Percentiles rank a stretch among this genome's conserved stretches.
These are phyloP conservation scores for Acrocyrtus sp. DNA, from an alignment of 2,888 invertebrate species.

Conservation along the genomic window DNA sequence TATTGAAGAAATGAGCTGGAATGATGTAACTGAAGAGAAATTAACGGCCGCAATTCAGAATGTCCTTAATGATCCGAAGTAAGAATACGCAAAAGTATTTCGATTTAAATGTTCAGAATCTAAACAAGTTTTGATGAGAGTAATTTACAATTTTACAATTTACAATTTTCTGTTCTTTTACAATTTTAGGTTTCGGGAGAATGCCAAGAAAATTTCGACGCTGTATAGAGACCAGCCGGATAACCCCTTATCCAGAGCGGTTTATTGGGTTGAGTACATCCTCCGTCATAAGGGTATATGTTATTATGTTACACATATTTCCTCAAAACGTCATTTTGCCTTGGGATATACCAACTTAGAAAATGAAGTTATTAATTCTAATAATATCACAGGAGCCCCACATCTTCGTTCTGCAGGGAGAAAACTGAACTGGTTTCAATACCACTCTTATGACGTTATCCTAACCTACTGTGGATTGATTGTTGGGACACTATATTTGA, in stretches of 20 bases:
- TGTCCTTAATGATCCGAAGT: constrained; percentile 29
- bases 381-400: constrained; percentile 19
- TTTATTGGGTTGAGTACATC: constrained; percentile 36
- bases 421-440: constrained; percentile 63
- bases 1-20: constrained; percentile 37
- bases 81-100: constrained; percentile 69
- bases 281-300: constrained; percentile 31
- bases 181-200: constrained; percentile 35
- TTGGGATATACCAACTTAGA: no score
- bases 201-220: constrained; percentile 12
- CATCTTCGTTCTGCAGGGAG: constrained; percentile 61
- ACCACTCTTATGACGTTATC: constrained; percentile 62
- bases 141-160: not conserved
- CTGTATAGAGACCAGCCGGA: constrained; percentile 27
- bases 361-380: no score
- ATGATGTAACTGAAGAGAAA: constrained; percentile 31
- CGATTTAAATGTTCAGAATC: constrained; percentile 77
- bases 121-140: constrained; percentile 67
- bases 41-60: constrained; percentile 22
- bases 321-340: no score
- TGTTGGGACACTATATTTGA: no score
- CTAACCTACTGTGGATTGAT: constrained; percentile 8
- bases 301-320: no score
- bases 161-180: not conserved
- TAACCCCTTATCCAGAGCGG: constrained; percentile 18